phyloP scores from a whole-genome alignment of 2,888 invertebrate genomes.

The Polydrusus pterygomalis region DNA sequence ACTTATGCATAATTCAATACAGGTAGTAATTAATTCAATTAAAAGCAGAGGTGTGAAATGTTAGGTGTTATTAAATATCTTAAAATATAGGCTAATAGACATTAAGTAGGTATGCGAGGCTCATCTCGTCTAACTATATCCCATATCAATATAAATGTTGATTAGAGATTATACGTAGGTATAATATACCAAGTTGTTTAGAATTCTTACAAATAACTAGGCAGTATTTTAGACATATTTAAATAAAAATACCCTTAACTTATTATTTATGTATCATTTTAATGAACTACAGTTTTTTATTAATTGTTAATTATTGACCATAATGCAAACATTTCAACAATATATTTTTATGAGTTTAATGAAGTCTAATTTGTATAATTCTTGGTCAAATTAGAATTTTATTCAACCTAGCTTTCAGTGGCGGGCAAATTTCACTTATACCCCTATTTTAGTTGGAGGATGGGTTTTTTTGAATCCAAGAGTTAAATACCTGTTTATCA shows the following conservation, averaged over 20 bases:
- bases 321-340: conserved; percentile 27
- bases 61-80: conserved; percentile 10
- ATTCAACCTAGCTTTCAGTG: conserved; percentile 4
- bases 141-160: conserved; percentile 18
- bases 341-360: conserved; percentile 25
- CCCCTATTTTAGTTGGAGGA: neutral
- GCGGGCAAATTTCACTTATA: neutral
- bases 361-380: neutral
- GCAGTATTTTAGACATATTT: conserved; percentile 25
- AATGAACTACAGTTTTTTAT: conserved; percentile 32
- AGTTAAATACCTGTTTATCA: no score
- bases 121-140: conserved; percentile 9
- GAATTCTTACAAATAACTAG: conserved; percentile 24
- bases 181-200: conserved; percentile 21
- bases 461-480: no score
- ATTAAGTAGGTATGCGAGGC: neutral
- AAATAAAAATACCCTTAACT: conserved; percentile 19
- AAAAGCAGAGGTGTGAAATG: conserved; percentile 10
- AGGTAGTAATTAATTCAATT: conserved; percentile 9
- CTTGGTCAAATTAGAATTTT: neutral
- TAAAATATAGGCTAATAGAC: conserved; percentile 4
- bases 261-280: conserved; percentile 29
- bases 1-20: conserved; percentile 1
- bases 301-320: conserved; percentile 7
- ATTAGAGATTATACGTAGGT: no score